Evolutionary conservation across 2,113 vertebrate species (phyloP).

Genomic region (Etia nguti): DNA sequence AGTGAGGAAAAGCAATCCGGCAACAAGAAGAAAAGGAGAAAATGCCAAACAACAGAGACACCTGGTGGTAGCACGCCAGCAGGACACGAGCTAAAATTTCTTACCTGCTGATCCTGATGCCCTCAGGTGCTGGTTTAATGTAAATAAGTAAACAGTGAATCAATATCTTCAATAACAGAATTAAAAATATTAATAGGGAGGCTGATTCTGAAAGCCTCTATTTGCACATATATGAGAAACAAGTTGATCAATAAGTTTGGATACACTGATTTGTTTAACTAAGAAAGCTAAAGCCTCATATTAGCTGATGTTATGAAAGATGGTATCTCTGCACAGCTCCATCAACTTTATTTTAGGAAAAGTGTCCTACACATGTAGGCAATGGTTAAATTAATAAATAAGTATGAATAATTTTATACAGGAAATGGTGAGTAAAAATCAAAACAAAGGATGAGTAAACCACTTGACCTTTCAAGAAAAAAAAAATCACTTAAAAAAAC

Average conservation of each 20-base stretch:
- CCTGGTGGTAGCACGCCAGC: constrained; percentile 14
- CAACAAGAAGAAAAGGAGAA: background rate
- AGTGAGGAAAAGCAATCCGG: background rate
- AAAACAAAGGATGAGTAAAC: background rate
- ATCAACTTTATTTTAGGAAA: background rate
- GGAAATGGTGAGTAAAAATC: background rate
- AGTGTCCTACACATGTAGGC: background rate
- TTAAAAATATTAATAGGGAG: background rate
- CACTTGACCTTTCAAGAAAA: background rate
- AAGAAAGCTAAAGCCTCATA: background rate
- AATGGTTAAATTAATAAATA: background rate
- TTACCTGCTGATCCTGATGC: constrained; percentile 91
- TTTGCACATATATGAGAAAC: background rate
- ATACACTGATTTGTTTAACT: background rate
- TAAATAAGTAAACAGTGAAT: background rate
- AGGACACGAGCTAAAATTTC: background rate
- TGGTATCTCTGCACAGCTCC: background rate
- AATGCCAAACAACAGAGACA: background rate
- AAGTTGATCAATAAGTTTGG: background rate
- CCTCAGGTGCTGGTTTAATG: constrained; percentile 62
- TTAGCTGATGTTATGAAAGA: background rate
- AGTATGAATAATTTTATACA: background rate
- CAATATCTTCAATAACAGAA: background rate
- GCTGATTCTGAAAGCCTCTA: background rate
- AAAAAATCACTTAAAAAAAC: background rate